Evolutionary conservation across 2,888 invertebrate genomes (phyloP).

Genomic region (Erebia palarica): DNA sequence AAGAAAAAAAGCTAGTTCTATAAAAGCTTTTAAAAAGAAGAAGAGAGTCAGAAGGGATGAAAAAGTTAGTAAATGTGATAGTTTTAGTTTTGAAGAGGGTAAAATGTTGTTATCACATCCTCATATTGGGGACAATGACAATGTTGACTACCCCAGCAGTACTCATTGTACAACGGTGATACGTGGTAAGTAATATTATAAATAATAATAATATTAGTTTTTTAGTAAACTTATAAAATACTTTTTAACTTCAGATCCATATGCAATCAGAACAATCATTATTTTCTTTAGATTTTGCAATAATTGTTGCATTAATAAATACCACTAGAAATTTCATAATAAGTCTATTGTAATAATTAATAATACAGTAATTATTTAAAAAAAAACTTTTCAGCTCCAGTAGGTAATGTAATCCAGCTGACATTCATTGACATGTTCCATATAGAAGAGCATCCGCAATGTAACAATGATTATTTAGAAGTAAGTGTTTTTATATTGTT

Average conservation of each 20-base stretch:
- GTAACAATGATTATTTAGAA: conserved; percentile 71
- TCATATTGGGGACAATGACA: conserved; percentile 49
- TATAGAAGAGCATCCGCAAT: conserved; percentile 68
- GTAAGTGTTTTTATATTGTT: conserved; percentile 59
- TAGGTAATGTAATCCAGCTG: conserved; percentile 59
- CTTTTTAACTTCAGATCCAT: no score
- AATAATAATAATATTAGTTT: not conserved
- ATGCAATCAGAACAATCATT: no score
- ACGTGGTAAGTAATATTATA: conserved; percentile 53
- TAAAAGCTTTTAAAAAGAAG: conserved; percentile 36
- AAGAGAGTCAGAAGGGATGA: conserved; percentile 54
- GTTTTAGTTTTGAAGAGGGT: conserved; percentile 49
- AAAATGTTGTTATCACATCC: conserved; percentile 57
- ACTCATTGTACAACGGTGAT: conserved; percentile 63
- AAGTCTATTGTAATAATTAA: no score
- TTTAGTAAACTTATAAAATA: no score
- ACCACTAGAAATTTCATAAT: no score
- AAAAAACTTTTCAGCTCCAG: conserved; percentile 54
- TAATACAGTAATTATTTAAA: no score
- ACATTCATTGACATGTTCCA: conserved; percentile 71
- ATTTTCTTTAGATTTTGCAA: no score
- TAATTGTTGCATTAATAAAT: no score
- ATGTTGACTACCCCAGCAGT: conserved; percentile 57
- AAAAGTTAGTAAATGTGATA: conserved; percentile 53
- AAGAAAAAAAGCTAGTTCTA: conserved; percentile 32